These are phyloP conservation scores for Dinocampus coccinellae DNA, from an alignment of 2,888 invertebrate species.

Conservation along the genomic window DNA sequence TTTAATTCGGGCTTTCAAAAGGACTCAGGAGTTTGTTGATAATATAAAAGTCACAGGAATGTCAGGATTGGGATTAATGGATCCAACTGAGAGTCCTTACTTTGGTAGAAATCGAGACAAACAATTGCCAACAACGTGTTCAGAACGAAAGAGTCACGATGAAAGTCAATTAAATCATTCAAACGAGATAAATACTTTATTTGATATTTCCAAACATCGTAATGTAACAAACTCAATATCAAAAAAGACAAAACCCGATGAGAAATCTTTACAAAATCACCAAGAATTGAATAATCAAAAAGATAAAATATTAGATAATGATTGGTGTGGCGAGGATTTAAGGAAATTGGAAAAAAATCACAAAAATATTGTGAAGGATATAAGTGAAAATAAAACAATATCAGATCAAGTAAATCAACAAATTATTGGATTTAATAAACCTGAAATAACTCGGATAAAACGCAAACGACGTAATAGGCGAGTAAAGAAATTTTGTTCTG, in stretches of 20 bases:
- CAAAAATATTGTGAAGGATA: not conserved
- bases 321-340: not conserved
- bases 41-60: slow-evolving; percentile 53
- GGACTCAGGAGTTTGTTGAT: slow-evolving; percentile 53
- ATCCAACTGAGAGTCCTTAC: slow-evolving; percentile 54
- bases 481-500: not conserved
- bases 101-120: slow-evolving; percentile 44
- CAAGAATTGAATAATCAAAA: not conserved
- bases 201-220: not conserved
- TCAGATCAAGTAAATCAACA: not conserved
- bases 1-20: slow-evolving; percentile 50
- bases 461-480: not conserved
- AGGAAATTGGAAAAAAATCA: not conserved
- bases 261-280: not conserved
- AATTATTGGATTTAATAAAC: not conserved
- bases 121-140: slow-evolving; percentile 14
- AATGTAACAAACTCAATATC: not conserved
- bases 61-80: slow-evolving; percentile 53
- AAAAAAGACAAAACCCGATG: not conserved
- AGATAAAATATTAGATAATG: not conserved
- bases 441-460: not conserved
- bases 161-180: not conserved
- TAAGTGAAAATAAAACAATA: not conserved
- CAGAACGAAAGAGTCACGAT: not conserved
- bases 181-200: not conserved